These are phyloP conservation scores for Liparis tanakae DNA, from an alignment of 2,797 vertebrate genomes.

Conservation along the genomic window DNA sequence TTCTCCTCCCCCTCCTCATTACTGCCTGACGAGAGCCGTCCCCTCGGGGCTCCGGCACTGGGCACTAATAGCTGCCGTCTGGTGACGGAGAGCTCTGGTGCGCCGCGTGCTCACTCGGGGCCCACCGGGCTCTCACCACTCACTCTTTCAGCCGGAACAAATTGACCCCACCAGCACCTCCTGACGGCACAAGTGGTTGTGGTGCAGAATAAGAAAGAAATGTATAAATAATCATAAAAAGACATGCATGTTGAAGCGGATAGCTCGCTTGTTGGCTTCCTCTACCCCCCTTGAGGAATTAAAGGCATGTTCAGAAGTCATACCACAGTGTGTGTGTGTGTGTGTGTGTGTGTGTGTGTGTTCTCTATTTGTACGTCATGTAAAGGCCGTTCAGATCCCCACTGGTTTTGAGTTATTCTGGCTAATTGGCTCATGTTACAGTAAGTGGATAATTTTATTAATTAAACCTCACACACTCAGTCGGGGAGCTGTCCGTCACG, in stretches of 20 bases:
- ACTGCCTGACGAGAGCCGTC: constrained; percentile 63
- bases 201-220: constrained; percentile 27
- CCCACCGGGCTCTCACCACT: constrained; percentile 42
- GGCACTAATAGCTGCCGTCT: constrained; percentile 64
- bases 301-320: neutral
- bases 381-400: neutral
- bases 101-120: constrained; percentile 25
- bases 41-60: constrained; percentile 45
- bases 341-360: neutral
- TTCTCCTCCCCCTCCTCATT: constrained; percentile 51
- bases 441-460: neutral
- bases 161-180: constrained; percentile 48
- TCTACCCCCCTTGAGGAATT: neutral
- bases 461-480: neutral
- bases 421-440: constrained; percentile 1
- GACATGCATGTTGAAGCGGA: constrained; percentile 19
- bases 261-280: neutral
- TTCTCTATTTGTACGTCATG: neutral
- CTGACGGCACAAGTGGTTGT: constrained; percentile 28
- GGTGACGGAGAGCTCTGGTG: constrained; percentile 49
- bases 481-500: neutral
- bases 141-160: constrained; percentile 56
- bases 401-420: neutral
- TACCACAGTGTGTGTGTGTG: neutral
- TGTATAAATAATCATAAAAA: constrained; percentile 45